Evolutionary conservation across 2,113 vertebrate species (phyloP).

Genomic region (Xenopus tropicalis): UCB_Xtro_10.0 CM004451.2:36382501-36383000

Average conservation of each 20-base stretch:
- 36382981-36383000: too few species aligned
- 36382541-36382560: too few species aligned
- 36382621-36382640: conserved; percentile 15
- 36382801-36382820: neutral
- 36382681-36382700: conserved; percentile 16
- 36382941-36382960: too few species aligned
- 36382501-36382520: too few species aligned
- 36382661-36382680: conserved; percentile 30
- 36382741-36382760: conserved; percentile 3
- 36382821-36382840: neutral
- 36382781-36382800: conserved; percentile 12
- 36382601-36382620: conserved; percentile 10
- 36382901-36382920: too few species aligned
- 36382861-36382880: neutral
- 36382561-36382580: too few species aligned
- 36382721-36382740: conserved; percentile 7
- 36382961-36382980: too few species aligned
- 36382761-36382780: conserved; percentile 6
- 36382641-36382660: conserved; percentile 13
- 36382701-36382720: conserved; percentile 1
- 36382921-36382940: too few species aligned
- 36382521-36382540: too few species aligned
- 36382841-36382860: neutral
- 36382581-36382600: neutral
- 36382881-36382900: neutral